Evolutionary conservation across 2,113 vertebrate species (phyloP).

Genomic region (Naja naja): DNA sequence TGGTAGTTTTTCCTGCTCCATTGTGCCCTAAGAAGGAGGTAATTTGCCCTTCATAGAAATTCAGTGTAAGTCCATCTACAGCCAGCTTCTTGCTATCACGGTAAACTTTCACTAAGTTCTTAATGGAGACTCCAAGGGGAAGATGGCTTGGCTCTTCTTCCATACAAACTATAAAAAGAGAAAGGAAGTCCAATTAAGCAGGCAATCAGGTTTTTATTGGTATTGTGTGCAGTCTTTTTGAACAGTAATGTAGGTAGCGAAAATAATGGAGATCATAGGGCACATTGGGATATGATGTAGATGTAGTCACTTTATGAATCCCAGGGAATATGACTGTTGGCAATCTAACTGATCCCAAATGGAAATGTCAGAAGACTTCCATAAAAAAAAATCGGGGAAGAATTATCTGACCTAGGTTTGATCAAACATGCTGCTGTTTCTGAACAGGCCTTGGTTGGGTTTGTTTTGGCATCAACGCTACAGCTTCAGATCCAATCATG

Average conservation of each 20-base stretch:
- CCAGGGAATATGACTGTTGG: neutral
- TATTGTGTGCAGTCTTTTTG: conserved; percentile 26
- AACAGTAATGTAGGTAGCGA: neutral
- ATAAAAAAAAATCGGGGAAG: neutral
- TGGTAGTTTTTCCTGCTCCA: conserved; percentile 97
- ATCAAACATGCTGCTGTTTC: neutral
- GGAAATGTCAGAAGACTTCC: neutral
- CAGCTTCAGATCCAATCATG: neutral
- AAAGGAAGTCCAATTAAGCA: conserved; percentile 8
- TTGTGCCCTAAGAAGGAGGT: conserved; percentile 97
- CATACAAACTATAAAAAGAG: conserved; percentile 77
- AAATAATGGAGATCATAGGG: neutral
- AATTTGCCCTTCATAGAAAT: conserved; percentile 97
- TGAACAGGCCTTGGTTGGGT: neutral
- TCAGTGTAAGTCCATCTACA: conserved; percentile 89
- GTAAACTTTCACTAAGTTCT: conserved; percentile 95
- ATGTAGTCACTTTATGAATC: neutral
- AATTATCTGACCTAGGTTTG: neutral
- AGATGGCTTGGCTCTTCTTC: conserved; percentile 92
- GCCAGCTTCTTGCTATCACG: conserved; percentile 91
- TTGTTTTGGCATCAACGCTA: neutral
- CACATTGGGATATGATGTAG: neutral
- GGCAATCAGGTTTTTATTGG: neutral
- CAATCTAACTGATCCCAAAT: neutral
- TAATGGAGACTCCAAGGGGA: conserved; percentile 88